Evolutionary conservation across 2,888 invertebrate species (phyloP), one percentile per base, ranked within the genome.

Genomic region (Ischnura elegans): DNA sequence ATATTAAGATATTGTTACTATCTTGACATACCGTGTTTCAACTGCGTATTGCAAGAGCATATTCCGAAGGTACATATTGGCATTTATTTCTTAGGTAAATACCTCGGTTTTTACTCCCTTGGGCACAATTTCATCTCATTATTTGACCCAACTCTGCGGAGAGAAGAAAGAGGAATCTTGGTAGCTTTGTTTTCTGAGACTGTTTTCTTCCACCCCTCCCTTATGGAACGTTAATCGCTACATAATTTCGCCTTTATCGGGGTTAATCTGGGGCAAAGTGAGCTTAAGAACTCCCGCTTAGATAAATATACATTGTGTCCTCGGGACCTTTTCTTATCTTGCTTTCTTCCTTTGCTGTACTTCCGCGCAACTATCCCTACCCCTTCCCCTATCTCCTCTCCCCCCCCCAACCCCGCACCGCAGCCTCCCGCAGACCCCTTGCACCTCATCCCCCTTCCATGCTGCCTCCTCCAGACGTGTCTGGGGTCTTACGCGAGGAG

Each of bases 281-380:
- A 61, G 61, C 43, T 36, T 55, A 61, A 90, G 90, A 61, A 42
- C 87, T 87, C 36, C n/a, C 55, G 55, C n/a, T 43, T 90, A 90
- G 66, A 90, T 90, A 90, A 61, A 61, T 90, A 61, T 66, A 42
- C 43, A 90, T 76, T 76, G 90, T 90, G 43, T 61, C 90, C 61
- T n/a, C n/a, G n/a, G 66, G 90, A 90, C 90, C 90, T 90, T 90
- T 51, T 43, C 90, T 61, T 86, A 86, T 86, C 86, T 45, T 8
- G 45, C 45, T 86, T 45, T 45, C 45, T 45, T 86, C 13, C 45
- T 45, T 86, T 45, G n/a, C 45, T 45, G 45, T 21, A 86, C 45
- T 25, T 8, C 16, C 51, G 51, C 51, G 25, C 19, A 86, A 36
- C n/a, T 76, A 29, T 76, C 36, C 76, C 29, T 76, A 29, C 36